Evolutionary conservation across 2,888 invertebrate genomes (phyloP), one percentile per base, ranked within the genome.

Genomic region (Lithophane leautieri): DNA sequence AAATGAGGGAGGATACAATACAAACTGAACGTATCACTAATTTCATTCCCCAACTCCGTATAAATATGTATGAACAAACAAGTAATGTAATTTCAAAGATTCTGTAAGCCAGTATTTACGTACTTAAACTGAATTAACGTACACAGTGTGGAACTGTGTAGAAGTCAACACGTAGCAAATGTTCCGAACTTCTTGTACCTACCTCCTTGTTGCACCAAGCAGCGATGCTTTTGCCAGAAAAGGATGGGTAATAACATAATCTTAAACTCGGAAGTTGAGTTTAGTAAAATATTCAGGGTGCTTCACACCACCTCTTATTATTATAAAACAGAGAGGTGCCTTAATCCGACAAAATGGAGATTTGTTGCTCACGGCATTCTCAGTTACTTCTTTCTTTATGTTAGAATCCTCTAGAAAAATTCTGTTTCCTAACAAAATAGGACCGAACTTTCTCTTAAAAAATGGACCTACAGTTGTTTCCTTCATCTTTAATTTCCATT

Each of bases 341-440:
- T 93, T 94, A 95, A 93, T 94, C 93, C 93, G 78, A 89, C 89
- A 91, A 93, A 94, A 94, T 94, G 93, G 91, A 94, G 94, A 94
- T 94, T 95, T 93, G 93, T 93, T 90, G 92, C 93, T 90, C 78
- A 85, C 87, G 52, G 61, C 11, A 69, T 61, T 76, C 12, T 50
- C n/a, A 56, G 66, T 56, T 52, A 67, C 44, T 78, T 82, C 14
- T 78, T 67, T 70, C 44, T 28, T 67, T 69, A 58, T 19, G 34
- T 60, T 65, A 76, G 54, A 56, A 71, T 25, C n/a, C 47, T 34
- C 34, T 69, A 58, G 22, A 28, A 67, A 69, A 73, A 66, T 28
- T 74, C 7, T 65, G n/a, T 68, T 63, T 7, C 72, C 40, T 42
- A 42, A 42, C 42, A 42, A 25, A 47, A 74, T 16, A 42, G 9